Conservation (phyloP, 2,797 vertebrate genomes). For the Acanthiza pusilla region DNA sequence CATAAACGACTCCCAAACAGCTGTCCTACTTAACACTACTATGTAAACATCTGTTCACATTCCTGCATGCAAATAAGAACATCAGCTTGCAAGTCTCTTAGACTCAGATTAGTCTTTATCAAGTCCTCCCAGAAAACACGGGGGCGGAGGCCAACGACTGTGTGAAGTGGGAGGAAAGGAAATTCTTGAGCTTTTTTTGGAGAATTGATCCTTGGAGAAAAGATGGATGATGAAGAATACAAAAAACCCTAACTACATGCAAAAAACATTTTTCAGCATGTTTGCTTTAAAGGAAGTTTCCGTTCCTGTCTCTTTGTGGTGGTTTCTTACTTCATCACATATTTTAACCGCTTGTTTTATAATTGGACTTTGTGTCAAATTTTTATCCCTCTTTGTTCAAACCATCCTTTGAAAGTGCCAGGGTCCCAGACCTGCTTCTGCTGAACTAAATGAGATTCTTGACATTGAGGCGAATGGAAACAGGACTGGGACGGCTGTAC, state of each 20-base stretch:
- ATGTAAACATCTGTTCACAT: conserved; percentile 69
- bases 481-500: not conserved
- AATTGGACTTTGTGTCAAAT: not conserved
- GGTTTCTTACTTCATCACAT: not conserved
- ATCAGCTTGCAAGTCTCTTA: conserved; percentile 51
- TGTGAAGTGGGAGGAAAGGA: not conserved
- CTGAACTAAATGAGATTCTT: conserved; percentile 19
- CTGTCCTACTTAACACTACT: conserved; percentile 59
- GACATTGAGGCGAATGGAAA: conserved; percentile 37
- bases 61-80: conserved; percentile 56
- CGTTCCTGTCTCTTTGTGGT: not conserved
- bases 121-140: not conserved
- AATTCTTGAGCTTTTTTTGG: not conserved
- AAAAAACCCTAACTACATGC: not conserved
- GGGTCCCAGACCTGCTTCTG: not conserved
- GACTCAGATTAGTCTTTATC: conserved; percentile 40
- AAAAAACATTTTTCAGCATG: not conserved
- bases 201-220: not conserved
- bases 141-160: not conserved
- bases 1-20: conserved; percentile 57
- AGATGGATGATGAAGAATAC: not conserved
- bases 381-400: conserved; percentile 20
- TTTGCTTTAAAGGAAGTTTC: not conserved
- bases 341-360: conserved; percentile 30
- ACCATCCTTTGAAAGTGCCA: not conserved